Evolutionary conservation across 2,113 vertebrate species (phyloP).

Genomic region (pig (Sus scrofa)): DNA sequence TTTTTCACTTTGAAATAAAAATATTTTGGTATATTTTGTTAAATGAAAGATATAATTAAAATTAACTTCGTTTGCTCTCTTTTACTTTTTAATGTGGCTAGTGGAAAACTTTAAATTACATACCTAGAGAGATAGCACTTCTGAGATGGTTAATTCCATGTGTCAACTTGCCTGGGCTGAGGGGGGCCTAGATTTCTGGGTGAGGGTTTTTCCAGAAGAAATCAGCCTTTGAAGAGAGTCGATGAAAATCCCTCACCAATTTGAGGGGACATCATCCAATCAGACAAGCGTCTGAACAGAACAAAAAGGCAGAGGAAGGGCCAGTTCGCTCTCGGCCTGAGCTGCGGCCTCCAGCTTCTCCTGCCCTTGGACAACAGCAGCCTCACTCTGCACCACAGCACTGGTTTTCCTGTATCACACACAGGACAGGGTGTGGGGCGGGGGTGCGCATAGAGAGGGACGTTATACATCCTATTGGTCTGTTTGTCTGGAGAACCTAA

Average conservation of each 20-base stretch:
- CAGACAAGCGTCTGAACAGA: no score
- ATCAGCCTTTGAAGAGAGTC: not conserved
- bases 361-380: not conserved
- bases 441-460: no score
- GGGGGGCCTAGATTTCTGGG: not conserved
- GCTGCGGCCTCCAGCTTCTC: no score
- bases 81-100: not conserved
- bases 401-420: not conserved
- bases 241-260: not conserved
- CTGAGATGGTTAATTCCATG: not conserved
- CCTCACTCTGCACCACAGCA: not conserved
- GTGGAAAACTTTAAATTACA: not conserved
- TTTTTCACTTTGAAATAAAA: conserved; percentile 14
- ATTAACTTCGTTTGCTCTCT: not conserved
- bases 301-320: no score
- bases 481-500: not conserved
- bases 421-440: no score
- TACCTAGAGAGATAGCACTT: not conserved
- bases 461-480: not conserved
- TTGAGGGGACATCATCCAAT: not conserved
- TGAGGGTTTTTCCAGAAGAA: not conserved
- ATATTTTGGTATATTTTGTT: not conserved
- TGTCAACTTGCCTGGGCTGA: not conserved
- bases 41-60: conserved; percentile 37
- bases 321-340: not conserved